A percentile compares a stretch with the other conserved stretches of the same genome.
Conservation (phyloP, 2,113 vertebrate genomes). For the Lepus europaeus region DNA sequence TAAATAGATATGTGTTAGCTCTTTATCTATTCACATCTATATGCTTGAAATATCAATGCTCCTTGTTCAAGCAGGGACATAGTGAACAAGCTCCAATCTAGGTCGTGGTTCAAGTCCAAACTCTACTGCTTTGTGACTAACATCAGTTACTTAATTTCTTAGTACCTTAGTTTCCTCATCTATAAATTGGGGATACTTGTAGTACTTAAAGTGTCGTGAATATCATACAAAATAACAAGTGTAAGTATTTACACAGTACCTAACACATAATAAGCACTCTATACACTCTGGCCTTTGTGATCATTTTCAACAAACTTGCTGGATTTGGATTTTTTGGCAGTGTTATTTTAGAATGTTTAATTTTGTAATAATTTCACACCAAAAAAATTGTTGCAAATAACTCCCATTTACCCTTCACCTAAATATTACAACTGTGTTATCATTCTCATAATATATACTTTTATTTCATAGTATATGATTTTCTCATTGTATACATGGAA, state of each 20-base stretch:
- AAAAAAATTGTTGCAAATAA: not conserved
- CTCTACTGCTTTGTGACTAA: not conserved
- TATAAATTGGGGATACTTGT: not conserved
- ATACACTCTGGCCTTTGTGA: not conserved
- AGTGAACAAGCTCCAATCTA: not conserved
- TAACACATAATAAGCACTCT: not conserved
- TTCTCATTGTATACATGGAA: too few species aligned
- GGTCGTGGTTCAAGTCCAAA: not conserved
- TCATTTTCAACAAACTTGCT: not conserved
- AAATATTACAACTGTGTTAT: not conserved
- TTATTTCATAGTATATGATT: too few species aligned
- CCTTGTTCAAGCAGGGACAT: not conserved
- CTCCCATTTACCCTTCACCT: not conserved
- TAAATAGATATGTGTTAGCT: not conserved
- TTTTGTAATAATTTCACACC: slow-evolving; percentile 53
- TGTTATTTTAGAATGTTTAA: not conserved
- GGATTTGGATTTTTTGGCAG: not conserved
- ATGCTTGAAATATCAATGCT: not conserved
- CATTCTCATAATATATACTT: not conserved
- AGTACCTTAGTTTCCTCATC: not conserved
- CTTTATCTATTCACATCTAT: not conserved
- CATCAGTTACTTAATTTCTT: not conserved
- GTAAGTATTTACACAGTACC: not conserved
- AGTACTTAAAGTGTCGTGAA: not conserved
- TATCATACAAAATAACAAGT: not conserved